These are phyloP conservation scores for Tenualosa ilisha DNA, from an alignment of 2,797 vertebrate genomes.

Conservation along the genomic window DNA sequence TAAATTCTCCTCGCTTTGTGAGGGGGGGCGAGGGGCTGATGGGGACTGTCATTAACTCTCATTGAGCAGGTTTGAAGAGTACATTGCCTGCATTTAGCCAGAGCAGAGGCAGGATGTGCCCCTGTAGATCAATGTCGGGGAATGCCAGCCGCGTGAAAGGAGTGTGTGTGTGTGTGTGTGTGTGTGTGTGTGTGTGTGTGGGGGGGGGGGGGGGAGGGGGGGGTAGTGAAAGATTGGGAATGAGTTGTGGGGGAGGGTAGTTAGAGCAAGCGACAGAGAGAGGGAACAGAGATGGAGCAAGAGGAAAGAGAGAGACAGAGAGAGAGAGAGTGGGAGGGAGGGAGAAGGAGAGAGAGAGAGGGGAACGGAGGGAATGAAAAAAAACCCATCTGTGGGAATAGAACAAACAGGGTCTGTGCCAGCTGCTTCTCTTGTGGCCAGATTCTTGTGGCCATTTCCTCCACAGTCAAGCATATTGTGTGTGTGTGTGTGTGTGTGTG, in stretches of 20 bases:
- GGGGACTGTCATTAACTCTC: conserved; percentile 40
- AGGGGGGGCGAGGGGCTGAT: background rate
- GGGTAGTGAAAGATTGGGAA: background rate
- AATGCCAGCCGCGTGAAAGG: conserved; percentile 8
- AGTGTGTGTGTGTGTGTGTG: too few relatives aligned
- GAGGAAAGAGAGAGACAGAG: background rate
- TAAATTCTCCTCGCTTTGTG: conserved; percentile 23
- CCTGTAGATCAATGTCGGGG: conserved; percentile 36
- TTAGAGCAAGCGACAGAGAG: background rate
- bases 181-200: too few relatives aligned
- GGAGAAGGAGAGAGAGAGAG: background rate
- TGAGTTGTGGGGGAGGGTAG: background rate
- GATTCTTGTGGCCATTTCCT: conserved; percentile 24
- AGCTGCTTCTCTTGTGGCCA: conserved; percentile 23
- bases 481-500: conserved; percentile 7
- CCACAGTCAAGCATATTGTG: background rate
- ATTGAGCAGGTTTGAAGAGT: conserved; percentile 30
- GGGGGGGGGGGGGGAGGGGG: background rate
- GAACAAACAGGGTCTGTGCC: conserved; percentile 24
- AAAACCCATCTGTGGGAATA: conserved; percentile 21
- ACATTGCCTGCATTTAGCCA: background rate
- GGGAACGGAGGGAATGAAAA: background rate
- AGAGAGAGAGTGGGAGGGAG: background rate
- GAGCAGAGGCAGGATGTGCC: background rate
- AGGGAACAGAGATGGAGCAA: background rate